A percentile compares a stretch with the other conserved stretches of the same genome.
These are phyloP conservation scores for Otocyon megalotis DNA, from an alignment of 2,113 vertebrate genomes.

Conservation along the genomic window DNA sequence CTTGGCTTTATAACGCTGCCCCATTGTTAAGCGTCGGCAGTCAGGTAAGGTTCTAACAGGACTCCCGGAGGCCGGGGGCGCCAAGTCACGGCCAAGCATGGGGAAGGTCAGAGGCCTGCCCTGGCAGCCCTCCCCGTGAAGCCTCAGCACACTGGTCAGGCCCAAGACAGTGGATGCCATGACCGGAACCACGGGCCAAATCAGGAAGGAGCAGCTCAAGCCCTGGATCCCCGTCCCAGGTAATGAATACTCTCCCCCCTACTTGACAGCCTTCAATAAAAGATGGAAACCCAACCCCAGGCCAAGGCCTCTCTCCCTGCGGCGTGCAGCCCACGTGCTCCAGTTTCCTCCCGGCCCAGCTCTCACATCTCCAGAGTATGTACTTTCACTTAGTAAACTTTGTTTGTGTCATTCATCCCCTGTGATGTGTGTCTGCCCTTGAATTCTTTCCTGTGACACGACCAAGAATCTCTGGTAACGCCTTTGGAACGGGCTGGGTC, in stretches of 20 bases:
- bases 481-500: not conserved
- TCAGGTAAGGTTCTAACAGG: not conserved
- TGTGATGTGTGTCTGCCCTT: not conserved
- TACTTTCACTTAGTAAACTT: not conserved
- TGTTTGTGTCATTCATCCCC: not conserved
- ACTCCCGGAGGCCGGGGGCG: not conserved
- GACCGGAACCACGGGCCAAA: not conserved
- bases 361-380: not conserved
- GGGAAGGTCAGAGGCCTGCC: not conserved
- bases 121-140: not conserved
- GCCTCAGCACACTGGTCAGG: not conserved
- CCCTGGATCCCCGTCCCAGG: not conserved
- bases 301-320: fast-evolving
- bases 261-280: not conserved
- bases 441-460: not conserved
- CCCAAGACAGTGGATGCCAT: not conserved
- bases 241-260: not conserved
- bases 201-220: not conserved
- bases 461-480: not conserved
- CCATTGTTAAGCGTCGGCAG: not conserved
- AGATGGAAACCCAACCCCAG: not conserved
- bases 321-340: not conserved
- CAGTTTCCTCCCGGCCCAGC: not conserved
- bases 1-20: not conserved
- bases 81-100: not conserved